These are phyloP conservation scores for Rhabdomys dilectus DNA, from an alignment of 2,113 vertebrate genomes.

Conservation along the genomic window DNA sequence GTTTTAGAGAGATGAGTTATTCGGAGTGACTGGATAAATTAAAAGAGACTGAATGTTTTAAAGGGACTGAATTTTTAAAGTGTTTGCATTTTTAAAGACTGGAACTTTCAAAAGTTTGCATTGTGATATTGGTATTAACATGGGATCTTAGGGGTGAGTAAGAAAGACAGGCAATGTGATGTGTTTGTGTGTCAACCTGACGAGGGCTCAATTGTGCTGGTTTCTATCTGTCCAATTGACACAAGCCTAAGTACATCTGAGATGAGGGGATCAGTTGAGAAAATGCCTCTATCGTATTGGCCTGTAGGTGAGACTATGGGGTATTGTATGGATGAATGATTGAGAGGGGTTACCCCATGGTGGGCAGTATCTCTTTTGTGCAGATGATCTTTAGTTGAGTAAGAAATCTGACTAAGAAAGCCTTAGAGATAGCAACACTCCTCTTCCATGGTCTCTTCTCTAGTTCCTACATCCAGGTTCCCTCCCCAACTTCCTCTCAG, in stretches of 20 bases:
- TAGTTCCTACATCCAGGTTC: neutral
- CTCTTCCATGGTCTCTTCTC: neutral
- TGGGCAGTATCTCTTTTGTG: neutral
- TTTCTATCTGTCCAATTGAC: neutral
- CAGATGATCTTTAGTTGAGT: neutral
- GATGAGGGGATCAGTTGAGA: neutral
- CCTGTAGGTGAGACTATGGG: neutral
- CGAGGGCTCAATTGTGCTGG: neutral
- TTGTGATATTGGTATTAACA: neutral
- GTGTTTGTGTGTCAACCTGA: neutral
- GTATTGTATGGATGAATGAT: neutral
- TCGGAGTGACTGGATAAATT: neutral
- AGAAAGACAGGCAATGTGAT: neutral
- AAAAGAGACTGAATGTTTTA: neutral
- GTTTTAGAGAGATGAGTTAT: neutral
- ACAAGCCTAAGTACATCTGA: neutral
- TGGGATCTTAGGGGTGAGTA: neutral
- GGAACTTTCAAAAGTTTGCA: neutral
- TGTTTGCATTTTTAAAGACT: neutral
- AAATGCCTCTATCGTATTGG: neutral
- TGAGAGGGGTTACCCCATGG: neutral
- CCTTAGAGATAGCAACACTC: neutral
- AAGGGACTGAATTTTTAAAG: neutral
- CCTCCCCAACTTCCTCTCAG: rapidly evolving
- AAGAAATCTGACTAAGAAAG: neutral